Conservation (phyloP, 2,888 invertebrate genomes). For the Malacosoma neustria region DNA sequence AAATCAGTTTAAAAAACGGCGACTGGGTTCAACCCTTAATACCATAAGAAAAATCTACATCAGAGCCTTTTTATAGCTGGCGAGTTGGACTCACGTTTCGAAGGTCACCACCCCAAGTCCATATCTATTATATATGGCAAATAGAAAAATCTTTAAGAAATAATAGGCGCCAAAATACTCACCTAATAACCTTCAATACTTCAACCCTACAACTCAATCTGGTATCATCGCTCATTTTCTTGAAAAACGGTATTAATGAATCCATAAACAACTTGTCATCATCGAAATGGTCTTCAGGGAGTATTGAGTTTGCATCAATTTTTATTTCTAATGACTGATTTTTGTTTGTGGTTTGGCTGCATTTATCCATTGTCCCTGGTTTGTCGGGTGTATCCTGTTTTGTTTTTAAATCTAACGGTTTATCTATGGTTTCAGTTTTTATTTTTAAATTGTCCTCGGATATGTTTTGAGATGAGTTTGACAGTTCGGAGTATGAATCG, state of each 20-base stretch:
- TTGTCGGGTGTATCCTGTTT: constrained; percentile 33
- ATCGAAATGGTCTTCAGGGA: constrained; percentile 60
- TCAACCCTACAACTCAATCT: constrained; percentile 55
- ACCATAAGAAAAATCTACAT: too few relatives aligned
- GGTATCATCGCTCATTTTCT: constrained; percentile 64
- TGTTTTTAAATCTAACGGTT: constrained; percentile 49
- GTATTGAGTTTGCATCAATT: constrained; percentile 54
- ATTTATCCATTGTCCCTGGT: constrained; percentile 41
- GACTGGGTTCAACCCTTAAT: too few relatives aligned
- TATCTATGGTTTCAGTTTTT: constrained; percentile 42
- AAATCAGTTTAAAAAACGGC: too few relatives aligned
- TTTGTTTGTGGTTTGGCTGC: constrained; percentile 37
- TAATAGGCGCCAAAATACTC: too few relatives aligned
- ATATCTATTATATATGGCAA: too few relatives aligned
- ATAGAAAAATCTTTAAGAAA: too few relatives aligned
- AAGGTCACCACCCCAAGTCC: too few relatives aligned
- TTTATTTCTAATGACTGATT: constrained; percentile 42
- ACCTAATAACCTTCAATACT: constrained; percentile 54
- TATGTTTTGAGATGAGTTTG: constrained; percentile 57
- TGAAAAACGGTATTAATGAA: constrained; percentile 54
- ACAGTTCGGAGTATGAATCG: constrained; percentile 59
- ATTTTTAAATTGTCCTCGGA: constrained; percentile 46
- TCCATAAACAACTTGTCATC: constrained; percentile 64
- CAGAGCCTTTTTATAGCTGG: too few relatives aligned
- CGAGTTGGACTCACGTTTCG: too few relatives aligned